A percentile compares a stretch with the other conserved stretches of the same genome.
phyloP scores from a whole-genome alignment of 2,888 invertebrate species.

The Nemoura dubitans region DNA sequence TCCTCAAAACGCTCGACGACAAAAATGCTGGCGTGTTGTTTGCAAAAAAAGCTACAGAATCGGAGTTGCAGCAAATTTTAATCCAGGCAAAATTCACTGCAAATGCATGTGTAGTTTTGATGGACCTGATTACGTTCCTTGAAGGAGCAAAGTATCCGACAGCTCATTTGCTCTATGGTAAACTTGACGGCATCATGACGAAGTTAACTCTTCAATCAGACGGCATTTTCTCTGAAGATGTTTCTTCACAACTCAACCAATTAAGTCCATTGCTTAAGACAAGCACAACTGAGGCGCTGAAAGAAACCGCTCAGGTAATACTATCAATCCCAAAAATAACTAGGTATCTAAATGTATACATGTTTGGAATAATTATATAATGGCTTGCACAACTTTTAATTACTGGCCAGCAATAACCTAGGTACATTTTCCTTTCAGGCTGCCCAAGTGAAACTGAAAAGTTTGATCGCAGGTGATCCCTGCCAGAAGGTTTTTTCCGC shows the following conservation, averaged over 20 bases:
- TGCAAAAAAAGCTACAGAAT: not conserved
- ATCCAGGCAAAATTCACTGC: not conserved
- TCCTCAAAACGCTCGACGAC: constrained; percentile 18
- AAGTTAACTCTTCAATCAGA: not conserved
- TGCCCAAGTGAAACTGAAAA: not conserved
- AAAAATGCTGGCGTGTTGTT: not conserved
- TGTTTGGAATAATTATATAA: too few species aligned
- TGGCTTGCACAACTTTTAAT: too few species aligned
- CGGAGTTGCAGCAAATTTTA: not conserved
- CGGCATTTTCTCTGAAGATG: too few species aligned
- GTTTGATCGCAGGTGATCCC: not conserved
- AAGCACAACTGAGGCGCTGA: too few species aligned
- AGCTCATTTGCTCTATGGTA: not conserved
- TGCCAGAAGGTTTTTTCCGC: not conserved
- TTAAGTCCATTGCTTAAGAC: too few species aligned
- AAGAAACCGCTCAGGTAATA: not conserved
- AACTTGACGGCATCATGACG: not conserved
- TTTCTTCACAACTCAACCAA: too few species aligned
- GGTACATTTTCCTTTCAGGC: not conserved
- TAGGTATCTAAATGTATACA: too few species aligned
- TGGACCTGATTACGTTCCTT: constrained; percentile 7
- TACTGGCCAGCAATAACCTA: too few species aligned
- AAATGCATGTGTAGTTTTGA: not conserved
- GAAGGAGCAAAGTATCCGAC: constrained; percentile 15
- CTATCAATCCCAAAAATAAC: not conserved